A percentile compares a stretch with the other conserved stretches of the same genome.
These are phyloP conservation scores for Lasioglossum vierecki DNA, from an alignment of 2,888 invertebrate species.

Conservation along the genomic window DNA sequence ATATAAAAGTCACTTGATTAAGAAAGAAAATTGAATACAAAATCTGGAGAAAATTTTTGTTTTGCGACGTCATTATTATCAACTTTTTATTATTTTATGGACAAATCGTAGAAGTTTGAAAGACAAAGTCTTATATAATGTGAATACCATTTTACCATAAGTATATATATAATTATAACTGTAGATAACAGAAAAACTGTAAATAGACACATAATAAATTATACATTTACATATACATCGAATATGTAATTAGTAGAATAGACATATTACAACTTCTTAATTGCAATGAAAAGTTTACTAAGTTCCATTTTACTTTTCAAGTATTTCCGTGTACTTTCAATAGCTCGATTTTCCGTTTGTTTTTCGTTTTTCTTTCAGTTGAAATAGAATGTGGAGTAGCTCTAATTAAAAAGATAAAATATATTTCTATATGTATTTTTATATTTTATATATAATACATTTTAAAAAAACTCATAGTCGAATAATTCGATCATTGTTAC, in stretches of 20 bases:
- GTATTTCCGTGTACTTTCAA: slow-evolving; percentile 12
- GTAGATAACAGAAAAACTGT: slow-evolving; percentile 45
- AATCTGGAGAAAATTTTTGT: slow-evolving; percentile 21
- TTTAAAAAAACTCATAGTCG: too few species aligned
- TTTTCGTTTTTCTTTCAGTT: slow-evolving; percentile 10
- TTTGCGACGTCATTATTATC: slow-evolving; percentile 54
- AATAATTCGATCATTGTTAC: too few species aligned
- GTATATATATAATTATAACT: too few species aligned
- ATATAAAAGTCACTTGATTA: neutral
- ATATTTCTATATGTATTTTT: slow-evolving; percentile 19
- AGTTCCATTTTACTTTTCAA: slow-evolving; percentile 48
- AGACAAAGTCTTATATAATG: slow-evolving; percentile 45
- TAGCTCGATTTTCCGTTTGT: slow-evolving; percentile 15
- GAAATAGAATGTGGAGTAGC: slow-evolving; percentile 25
- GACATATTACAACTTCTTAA: slow-evolving; percentile 42
- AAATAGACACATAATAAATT: slow-evolving; percentile 55
- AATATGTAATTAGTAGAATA: slow-evolving; percentile 38
- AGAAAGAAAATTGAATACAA: slow-evolving; percentile 22
- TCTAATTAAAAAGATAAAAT: slow-evolving; percentile 26
- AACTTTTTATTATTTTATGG: slow-evolving; percentile 36
- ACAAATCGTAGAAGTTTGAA: slow-evolving; percentile 46
- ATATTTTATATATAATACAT: slow-evolving; percentile 4
- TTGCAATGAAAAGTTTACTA: slow-evolving; percentile 54
- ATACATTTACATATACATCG: slow-evolving; percentile 47
- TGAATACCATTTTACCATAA: slow-evolving; percentile 35